A percentile compares a stretch with the other conserved stretches of the same genome.
phyloP scores from a whole-genome alignment of 2,888 invertebrate genomes.

The Pasiphila rectangulata region DNA sequence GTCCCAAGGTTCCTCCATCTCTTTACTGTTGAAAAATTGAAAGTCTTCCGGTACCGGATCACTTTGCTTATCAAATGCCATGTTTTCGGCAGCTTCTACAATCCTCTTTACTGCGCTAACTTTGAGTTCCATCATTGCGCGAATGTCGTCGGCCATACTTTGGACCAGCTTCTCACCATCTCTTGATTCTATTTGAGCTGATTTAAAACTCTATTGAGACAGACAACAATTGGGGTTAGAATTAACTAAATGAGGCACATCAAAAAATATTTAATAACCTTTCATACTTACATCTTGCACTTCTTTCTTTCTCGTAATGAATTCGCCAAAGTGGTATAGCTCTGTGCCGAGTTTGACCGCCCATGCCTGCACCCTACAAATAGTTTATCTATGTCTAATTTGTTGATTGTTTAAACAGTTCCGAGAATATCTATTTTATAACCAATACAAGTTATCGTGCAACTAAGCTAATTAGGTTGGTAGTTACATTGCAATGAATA shows the following conservation, averaged over 20 bases:
- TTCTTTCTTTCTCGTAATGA: conserved; percentile 88
- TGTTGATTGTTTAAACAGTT: background rate
- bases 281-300: conserved; percentile 84
- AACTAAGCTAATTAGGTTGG: conserved; percentile 5
- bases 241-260: background rate
- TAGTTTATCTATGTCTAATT: conserved; percentile 5
- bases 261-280: background rate
- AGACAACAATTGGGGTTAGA: conserved; percentile 23
- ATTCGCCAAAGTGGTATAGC: conserved; percentile 89
- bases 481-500: conserved; percentile 7
- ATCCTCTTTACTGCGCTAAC: conserved; percentile 93
- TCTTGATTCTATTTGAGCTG: conserved; percentile 86
- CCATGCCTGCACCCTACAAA: conserved; percentile 87
- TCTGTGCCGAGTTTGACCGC: conserved; percentile 90
- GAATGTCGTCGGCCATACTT: conserved; percentile 91
- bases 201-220: conserved; percentile 86
- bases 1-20: conserved; percentile 82
- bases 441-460: background rate
- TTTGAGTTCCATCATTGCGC: conserved; percentile 93
- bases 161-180: conserved; percentile 89
- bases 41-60: conserved; percentile 81
- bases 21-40: conserved; percentile 86
- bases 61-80: conserved; percentile 83
- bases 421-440: background rate
- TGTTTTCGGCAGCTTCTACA: conserved; percentile 92